Evolutionary conservation across 2,113 vertebrate genomes (phyloP).

Genomic region (Apaloderma vittatum): DNA sequence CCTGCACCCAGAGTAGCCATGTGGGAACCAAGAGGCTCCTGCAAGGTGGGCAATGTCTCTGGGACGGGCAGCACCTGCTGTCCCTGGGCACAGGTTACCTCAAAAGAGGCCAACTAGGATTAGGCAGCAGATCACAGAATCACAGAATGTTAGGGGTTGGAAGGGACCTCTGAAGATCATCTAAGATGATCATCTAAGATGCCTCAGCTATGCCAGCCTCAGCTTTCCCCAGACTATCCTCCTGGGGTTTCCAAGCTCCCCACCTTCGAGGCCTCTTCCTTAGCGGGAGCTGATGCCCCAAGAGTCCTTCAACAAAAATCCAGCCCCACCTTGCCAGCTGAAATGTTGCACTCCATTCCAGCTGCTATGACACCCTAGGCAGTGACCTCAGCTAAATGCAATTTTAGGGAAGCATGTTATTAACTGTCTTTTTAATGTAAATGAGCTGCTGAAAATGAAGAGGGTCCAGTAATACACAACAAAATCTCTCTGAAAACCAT

Average conservation of each 20-base stretch:
- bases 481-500: neutral
- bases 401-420: neutral
- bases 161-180: too few relatives aligned
- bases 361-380: neutral
- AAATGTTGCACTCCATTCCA: neutral
- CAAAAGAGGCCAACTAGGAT: neutral
- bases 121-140: too few relatives aligned
- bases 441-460: neutral
- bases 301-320: neutral
- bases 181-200: too few relatives aligned
- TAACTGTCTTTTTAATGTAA: neutral
- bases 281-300: neutral
- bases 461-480: fast-evolving
- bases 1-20: neutral
- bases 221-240: neutral
- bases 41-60: neutral
- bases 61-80: neutral
- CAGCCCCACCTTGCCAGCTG: neutral
- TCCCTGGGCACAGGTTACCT: neutral
- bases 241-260: neutral
- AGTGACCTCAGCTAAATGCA: too few relatives aligned
- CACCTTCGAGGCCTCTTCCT: neutral
- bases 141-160: too few relatives aligned
- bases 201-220: neutral
- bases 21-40: neutral